Conservation (phyloP, 2,797 vertebrate species). For the Myoxocephalus aenaeus region DNA sequence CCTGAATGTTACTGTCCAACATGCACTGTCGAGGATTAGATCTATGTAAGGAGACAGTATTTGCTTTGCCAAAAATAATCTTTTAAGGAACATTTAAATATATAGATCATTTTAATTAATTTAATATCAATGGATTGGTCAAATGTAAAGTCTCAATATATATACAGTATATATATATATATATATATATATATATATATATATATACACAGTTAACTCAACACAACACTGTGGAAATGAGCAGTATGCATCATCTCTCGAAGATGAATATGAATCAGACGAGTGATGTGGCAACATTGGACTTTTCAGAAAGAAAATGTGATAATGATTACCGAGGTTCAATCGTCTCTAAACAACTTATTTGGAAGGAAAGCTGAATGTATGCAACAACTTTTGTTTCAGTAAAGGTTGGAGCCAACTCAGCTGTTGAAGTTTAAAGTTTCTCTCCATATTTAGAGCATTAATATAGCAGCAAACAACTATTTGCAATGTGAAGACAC, state of each 20-base stretch:
- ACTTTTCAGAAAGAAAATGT: constrained; percentile 12
- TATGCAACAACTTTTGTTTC: not conserved
- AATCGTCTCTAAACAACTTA: not conserved
- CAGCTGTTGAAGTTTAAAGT: too few species aligned
- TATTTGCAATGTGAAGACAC: too few species aligned
- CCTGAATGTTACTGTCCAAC: not conserved
- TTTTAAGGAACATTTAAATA: not conserved
- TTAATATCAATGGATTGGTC: not conserved
- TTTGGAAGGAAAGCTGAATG: not conserved
- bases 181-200: not conserved
- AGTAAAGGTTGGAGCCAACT: not conserved
- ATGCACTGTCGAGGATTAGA: not conserved
- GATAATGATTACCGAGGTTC: not conserved
- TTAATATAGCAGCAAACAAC: not conserved
- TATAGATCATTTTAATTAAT: too few species aligned
- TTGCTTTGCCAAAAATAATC: not conserved
- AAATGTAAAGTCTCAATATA: not conserved
- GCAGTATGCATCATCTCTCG: constrained; percentile 1
- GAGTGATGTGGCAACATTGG: constrained; percentile 17
- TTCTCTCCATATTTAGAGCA: not conserved
- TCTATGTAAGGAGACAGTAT: not conserved
- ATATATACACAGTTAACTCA: not conserved
- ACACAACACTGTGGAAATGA: not conserved
- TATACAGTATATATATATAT: not conserved
- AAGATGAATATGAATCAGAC: constrained; percentile 17